Conservation (phyloP, 1,140 invertebrate genomes). For the Zaprionus gabonicus region DNA sequence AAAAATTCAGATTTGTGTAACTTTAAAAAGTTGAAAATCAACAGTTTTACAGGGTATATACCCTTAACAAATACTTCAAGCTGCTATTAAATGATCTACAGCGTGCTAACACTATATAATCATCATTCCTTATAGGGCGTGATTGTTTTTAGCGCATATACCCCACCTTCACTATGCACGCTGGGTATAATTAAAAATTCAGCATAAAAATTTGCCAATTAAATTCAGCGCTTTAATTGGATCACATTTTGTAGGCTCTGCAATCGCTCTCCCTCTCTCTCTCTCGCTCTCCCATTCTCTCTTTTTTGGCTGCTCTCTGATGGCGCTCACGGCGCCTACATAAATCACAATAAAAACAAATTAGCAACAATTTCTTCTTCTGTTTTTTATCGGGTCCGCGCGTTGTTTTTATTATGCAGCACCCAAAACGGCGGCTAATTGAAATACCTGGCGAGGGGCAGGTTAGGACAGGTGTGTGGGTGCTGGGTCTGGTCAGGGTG, state of each 20-base stretch:
- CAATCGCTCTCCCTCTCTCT: neutral
- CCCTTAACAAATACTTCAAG: no score
- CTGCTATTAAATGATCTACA: no score
- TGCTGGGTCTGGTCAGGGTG: constrained; percentile 9
- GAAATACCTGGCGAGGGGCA: constrained; percentile 54
- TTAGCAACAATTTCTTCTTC: constrained; percentile 68
- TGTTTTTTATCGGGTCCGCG: constrained; percentile 57
- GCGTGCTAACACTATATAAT: no score
- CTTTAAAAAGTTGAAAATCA: no score
- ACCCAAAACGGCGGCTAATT: constrained; percentile 59
- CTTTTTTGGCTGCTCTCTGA: neutral
- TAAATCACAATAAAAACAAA: constrained; percentile 82
- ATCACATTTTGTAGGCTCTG: constrained; percentile 7
- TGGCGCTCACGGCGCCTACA: constrained; percentile 45
- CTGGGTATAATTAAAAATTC: constrained; percentile 21
- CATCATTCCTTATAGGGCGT: neutral
- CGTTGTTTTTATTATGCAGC: constrained; percentile 67
- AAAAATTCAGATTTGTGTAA: no score
- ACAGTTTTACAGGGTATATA: no score
- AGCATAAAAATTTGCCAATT: constrained; percentile 19
- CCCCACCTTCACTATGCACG: neutral
- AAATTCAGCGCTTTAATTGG: constrained; percentile 39
- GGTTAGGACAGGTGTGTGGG: neutral
- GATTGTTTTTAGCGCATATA: neutral
- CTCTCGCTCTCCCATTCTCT: neutral